phyloP scores from a whole-genome alignment of 2,797 vertebrate genomes.

The Sebastes matsubarae region DNA sequence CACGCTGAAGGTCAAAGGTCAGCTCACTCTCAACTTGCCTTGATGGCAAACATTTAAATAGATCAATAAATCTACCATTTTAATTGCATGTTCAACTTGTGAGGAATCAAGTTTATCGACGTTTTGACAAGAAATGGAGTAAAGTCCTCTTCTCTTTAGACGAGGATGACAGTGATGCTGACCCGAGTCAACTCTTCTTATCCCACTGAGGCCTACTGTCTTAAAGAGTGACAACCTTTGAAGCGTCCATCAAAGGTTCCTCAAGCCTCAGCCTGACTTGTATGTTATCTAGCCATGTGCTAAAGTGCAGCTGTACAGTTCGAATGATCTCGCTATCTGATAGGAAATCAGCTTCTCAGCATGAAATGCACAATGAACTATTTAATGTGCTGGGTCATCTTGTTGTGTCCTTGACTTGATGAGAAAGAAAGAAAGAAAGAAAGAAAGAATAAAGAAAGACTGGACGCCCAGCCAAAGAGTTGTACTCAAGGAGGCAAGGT shows the following conservation, averaged over 20 bases:
- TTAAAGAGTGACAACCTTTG: constrained; percentile 35
- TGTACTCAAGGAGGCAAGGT: constrained; percentile 14
- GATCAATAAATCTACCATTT: constrained; percentile 24
- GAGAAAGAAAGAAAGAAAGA: constrained; percentile 8
- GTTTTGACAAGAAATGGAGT: constrained; percentile 21
- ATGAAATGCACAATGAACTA: constrained; percentile 43
- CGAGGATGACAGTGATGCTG: constrained; percentile 40
- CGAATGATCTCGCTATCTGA: constrained; percentile 50
- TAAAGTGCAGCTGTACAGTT: constrained; percentile 72
- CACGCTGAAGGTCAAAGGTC: constrained; percentile 61
- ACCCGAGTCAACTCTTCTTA: constrained; percentile 34
- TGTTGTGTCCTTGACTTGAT: constrained; percentile 40
- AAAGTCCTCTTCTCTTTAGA: constrained; percentile 18
- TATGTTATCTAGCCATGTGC: constrained; percentile 53
- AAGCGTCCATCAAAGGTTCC: constrained; percentile 41
- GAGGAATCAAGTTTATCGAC: constrained; percentile 16
- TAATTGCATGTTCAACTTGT: neutral
- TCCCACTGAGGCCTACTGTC: constrained; percentile 22
- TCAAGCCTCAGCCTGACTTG: constrained; percentile 39
- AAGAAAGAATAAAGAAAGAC: constrained; percentile 14
- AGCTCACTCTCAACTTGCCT: constrained; percentile 44
- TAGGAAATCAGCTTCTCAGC: constrained; percentile 50
- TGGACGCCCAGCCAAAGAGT: constrained; percentile 7
- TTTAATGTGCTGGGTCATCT: constrained; percentile 26
- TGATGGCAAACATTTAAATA: constrained; percentile 11